These are phyloP conservation scores for Flexamia atlantica DNA, from an alignment of 2,888 invertebrate species.

Conservation along the genomic window DNA sequence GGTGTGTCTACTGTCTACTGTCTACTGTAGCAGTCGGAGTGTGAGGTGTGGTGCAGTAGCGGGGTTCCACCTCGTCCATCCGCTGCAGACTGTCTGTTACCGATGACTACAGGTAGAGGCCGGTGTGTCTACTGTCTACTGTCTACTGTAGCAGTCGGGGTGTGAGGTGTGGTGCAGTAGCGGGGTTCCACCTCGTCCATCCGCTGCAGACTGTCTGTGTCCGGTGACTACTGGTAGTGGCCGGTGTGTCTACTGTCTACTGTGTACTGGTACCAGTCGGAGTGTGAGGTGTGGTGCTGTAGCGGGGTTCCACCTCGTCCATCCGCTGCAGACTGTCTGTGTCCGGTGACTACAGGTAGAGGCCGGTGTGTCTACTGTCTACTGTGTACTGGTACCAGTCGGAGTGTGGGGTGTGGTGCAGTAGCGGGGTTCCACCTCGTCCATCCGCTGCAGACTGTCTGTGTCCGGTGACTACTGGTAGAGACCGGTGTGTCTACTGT, in stretches of 20 bases:
- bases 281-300: constrained; percentile 50
- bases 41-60: constrained; percentile 52
- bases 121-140: neutral
- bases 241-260: neutral
- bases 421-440: constrained; percentile 41
- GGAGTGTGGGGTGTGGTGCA: constrained; percentile 46
- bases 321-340: neutral
- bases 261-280: constrained; percentile 56
- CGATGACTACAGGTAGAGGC: neutral
- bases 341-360: neutral
- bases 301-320: constrained; percentile 32
- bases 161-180: constrained; percentile 51
- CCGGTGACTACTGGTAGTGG: neutral
- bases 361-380: neutral
- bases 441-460: neutral
- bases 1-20: neutral
- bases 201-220: neutral
- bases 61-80: constrained; percentile 26
- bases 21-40: constrained; percentile 62
- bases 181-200: constrained; percentile 26
- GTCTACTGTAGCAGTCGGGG: constrained; percentile 62
- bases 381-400: constrained; percentile 55
- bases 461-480: constrained; percentile 4
- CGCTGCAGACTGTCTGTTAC: neutral
- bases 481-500: neutral